phyloP scores from a whole-genome alignment of 2,888 invertebrate species.

The Pachliopta kotzebuea region DNA sequence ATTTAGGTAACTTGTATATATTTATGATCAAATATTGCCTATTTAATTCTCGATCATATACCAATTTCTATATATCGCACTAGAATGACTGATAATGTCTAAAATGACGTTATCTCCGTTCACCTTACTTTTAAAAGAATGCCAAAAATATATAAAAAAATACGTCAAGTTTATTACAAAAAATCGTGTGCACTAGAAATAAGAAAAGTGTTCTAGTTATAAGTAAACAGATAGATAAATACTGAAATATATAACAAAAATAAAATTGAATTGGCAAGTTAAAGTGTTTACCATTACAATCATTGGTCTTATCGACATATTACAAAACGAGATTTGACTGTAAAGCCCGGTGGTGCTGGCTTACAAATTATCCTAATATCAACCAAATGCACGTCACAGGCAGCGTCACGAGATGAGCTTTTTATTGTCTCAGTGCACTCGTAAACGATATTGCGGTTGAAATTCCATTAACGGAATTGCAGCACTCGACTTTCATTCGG shows the following conservation, averaged over 20 bases:
- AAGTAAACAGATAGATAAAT: neutral
- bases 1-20: no score
- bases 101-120: no score
- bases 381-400: neutral
- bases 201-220: neutral
- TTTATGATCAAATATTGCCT: no score
- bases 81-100: no score
- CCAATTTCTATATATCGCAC: no score
- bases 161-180: no score
- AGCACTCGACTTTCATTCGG: neutral
- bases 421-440: conserved; percentile 3
- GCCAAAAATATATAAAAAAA: no score
- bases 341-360: neutral
- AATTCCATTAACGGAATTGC: conserved; percentile 7
- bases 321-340: neutral
- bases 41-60: no score
- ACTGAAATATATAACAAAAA: neutral
- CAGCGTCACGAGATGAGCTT: neutral
- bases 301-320: neutral
- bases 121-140: no score
- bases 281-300: neutral
- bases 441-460: neutral
- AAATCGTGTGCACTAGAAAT: no score
- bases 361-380: neutral
- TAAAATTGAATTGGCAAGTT: neutral